A percentile compares a stretch with the other conserved stretches of the same genome.
These are phyloP conservation scores for Nomada hirtipes DNA, from an alignment of 2,888 invertebrate species.

Conservation along the genomic window DNA sequence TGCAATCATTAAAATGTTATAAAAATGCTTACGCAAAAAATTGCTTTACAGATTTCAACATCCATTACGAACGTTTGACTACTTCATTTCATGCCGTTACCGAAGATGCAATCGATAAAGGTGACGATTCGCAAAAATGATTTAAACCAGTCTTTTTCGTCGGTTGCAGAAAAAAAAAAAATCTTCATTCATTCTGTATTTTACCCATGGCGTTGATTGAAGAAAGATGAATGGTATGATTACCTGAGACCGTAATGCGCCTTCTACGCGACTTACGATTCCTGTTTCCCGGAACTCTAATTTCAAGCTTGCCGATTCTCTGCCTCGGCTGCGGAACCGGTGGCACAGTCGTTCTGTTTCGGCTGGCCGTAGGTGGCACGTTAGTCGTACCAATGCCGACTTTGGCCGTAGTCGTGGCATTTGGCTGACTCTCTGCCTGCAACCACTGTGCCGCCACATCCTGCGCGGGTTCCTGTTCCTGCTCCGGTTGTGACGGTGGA, in stretches of 20 bases:
- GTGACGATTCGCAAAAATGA: no score
- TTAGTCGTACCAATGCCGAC: slow-evolving; percentile 18
- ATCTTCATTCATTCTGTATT: background rate
- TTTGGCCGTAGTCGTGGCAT: slow-evolving; percentile 29
- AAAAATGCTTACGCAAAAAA: background rate
- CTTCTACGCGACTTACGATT: slow-evolving; percentile 83
- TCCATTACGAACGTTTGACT: no score
- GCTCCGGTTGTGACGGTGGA: slow-evolving; percentile 79
- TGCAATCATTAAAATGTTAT: slow-evolving; percentile 14
- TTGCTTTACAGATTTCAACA: no score
- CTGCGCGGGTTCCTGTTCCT: slow-evolving; percentile 82
- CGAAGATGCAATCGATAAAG: no score
- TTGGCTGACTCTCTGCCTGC: slow-evolving; percentile 58
- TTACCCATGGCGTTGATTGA: slow-evolving; percentile 28
- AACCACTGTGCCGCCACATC: slow-evolving; percentile 82
- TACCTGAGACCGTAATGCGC: slow-evolving; percentile 81
- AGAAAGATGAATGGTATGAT: slow-evolving; percentile 73
- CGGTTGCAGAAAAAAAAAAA: background rate
- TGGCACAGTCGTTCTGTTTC: slow-evolving; percentile 46
- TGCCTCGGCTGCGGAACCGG: slow-evolving; percentile 79
- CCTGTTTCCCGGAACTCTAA: slow-evolving; percentile 72
- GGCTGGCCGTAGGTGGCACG: slow-evolving; percentile 43
- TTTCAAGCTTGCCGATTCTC: slow-evolving; percentile 73
- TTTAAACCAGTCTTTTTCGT: background rate
- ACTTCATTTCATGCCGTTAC: no score